Conservation (phyloP, 2,113 vertebrate genomes). For the Microtus oregoni region DNA sequence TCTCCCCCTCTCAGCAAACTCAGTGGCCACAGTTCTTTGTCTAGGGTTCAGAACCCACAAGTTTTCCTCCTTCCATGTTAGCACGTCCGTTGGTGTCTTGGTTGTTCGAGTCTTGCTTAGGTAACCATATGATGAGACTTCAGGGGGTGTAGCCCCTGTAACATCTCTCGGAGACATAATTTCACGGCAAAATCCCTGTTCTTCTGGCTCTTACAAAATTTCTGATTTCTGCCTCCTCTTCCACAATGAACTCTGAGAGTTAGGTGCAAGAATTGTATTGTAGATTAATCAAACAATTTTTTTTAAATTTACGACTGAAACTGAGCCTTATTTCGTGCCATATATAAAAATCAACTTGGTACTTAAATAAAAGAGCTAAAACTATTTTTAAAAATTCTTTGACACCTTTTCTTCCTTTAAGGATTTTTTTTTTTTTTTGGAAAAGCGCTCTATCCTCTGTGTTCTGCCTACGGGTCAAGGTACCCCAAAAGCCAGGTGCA, state of each 20-base stretch:
- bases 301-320: background rate
- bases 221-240: too few species aligned
- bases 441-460: background rate
- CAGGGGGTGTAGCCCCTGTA: background rate
- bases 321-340: background rate
- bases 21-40: background rate
- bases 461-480: background rate
- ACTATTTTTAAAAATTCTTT: background rate
- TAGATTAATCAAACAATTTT: background rate
- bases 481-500: background rate
- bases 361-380: background rate
- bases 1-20: background rate
- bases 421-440: background rate
- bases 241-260: background rate
- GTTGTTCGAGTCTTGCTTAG: background rate
- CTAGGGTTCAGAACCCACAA: background rate
- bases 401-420: constrained; percentile 14
- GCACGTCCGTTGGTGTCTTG: background rate
- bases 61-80: background rate
- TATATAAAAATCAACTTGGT: background rate
- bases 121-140: background rate
- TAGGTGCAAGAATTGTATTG: background rate
- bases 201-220: background rate
- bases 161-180: background rate
- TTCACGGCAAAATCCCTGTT: background rate